phyloP scores from a whole-genome alignment of 2,113 vertebrate species.

The Manacus vitellinus region DNA sequence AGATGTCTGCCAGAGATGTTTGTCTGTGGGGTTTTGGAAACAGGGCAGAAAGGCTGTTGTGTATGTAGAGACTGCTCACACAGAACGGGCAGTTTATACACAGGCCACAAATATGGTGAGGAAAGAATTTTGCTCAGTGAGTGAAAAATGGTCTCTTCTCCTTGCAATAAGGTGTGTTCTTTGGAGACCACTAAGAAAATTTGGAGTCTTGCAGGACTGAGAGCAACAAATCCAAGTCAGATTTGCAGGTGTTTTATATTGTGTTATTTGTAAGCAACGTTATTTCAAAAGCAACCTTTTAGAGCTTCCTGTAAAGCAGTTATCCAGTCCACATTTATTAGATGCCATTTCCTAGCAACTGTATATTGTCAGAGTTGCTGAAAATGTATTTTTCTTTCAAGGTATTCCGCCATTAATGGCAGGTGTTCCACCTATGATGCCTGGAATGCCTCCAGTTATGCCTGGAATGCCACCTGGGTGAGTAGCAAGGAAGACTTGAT shows the following conservation, averaged over 20 bases:
- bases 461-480: conserved; percentile 91
- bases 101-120: neutral
- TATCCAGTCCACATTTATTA: neutral
- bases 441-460: conserved; percentile 88
- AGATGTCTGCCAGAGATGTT: rapidly evolving
- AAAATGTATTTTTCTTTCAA: conserved; percentile 37
- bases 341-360: neutral
- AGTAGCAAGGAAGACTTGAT: conserved; percentile 49
- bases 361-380: neutral
- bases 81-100: neutral
- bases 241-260: neutral
- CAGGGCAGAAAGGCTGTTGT: neutral
- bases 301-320: neutral
- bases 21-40: neutral
- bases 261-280: neutral
- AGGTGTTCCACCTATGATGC: conserved; percentile 92
- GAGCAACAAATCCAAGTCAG: neutral
- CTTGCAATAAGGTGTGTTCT: neutral
- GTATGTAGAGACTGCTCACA: neutral
- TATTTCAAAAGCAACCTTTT: rapidly evolving
- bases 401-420: conserved; percentile 96
- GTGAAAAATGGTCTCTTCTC: neutral
- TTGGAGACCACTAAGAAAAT: neutral
- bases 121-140: neutral
- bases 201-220: neutral